Conservation (phyloP, 2,888 invertebrate species). For the Meliscaeva auricollis region DNA sequence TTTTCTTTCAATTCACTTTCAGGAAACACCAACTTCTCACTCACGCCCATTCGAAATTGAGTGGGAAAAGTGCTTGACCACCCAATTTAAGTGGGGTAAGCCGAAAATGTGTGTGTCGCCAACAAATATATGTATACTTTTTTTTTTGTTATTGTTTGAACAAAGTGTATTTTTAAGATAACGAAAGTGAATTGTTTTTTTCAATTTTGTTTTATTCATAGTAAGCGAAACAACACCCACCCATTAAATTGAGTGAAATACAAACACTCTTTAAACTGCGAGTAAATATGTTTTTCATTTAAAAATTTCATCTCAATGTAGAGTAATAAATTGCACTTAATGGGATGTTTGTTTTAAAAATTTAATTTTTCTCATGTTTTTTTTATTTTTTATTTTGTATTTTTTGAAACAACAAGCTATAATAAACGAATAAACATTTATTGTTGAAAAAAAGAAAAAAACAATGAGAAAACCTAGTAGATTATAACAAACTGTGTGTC, state of each 20-base stretch:
- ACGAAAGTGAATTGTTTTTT: slow-evolving; percentile 15
- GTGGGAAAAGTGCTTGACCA: slow-evolving; percentile 24
- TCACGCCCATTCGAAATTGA: background rate
- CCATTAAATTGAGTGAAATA: background rate
- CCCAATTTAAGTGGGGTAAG: background rate
- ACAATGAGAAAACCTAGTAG: background rate
- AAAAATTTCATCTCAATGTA: slow-evolving; percentile 21
- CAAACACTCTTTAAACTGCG: background rate
- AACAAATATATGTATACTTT: slow-evolving; percentile 18
- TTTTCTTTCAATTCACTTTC: slow-evolving; percentile 37
- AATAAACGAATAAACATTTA: slow-evolving; percentile 25
- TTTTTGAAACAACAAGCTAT: slow-evolving; percentile 1
- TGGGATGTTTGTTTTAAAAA: slow-evolving; percentile 25
- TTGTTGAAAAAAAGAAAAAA: background rate
- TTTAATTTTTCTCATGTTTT: slow-evolving; percentile 1
- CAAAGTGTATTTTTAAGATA: slow-evolving; percentile 37
- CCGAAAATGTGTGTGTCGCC: background rate
- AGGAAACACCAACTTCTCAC: slow-evolving; percentile 7
- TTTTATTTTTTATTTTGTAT: background rate
- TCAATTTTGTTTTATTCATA: background rate
- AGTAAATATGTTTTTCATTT: slow-evolving; percentile 29
- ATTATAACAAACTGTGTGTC: slow-evolving; percentile 34
- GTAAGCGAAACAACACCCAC: background rate
- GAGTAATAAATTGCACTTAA: slow-evolving; percentile 28
- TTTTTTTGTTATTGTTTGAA: too few relatives aligned